phyloP scores from a whole-genome alignment of 2,797 vertebrate genomes.

The Amazona finschi region DNA sequence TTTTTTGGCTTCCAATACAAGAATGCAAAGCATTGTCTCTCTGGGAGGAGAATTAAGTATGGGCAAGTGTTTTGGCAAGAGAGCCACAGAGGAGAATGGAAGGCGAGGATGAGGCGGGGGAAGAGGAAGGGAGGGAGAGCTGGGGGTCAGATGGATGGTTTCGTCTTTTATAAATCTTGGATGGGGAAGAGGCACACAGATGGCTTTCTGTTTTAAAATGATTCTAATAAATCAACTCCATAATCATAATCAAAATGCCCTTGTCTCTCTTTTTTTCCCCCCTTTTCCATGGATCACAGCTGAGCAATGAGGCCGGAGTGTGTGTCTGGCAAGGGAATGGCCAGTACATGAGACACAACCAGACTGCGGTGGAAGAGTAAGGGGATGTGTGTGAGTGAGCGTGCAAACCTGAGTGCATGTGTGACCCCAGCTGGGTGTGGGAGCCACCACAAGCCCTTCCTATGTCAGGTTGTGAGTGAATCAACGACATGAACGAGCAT shows the following conservation, averaged over 20 bases:
- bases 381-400: fast-evolving
- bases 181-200: constrained; percentile 65
- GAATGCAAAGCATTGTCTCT: constrained; percentile 56
- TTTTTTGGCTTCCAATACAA: constrained; percentile 37
- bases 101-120: constrained; percentile 49
- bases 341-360: neutral
- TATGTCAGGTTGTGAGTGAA: neutral
- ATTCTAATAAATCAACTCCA: constrained; percentile 71
- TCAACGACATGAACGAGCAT: fast-evolving
- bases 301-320: neutral
- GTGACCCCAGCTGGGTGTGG: neutral
- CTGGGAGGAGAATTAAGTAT: constrained; percentile 53
- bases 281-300: constrained; percentile 22
- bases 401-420: neutral
- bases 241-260: constrained; percentile 64
- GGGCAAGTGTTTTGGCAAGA: constrained; percentile 67
- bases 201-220: constrained; percentile 68
- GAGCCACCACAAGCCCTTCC: neutral
- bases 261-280: neutral
- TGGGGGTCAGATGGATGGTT: constrained; percentile 59
- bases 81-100: constrained; percentile 45
- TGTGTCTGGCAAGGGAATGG: neutral
- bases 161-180: constrained; percentile 67
- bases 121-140: constrained; percentile 47
- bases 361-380: neutral